phyloP scores from a whole-genome alignment of 2,888 invertebrate genomes.

The Drosophila greeni region DNA sequence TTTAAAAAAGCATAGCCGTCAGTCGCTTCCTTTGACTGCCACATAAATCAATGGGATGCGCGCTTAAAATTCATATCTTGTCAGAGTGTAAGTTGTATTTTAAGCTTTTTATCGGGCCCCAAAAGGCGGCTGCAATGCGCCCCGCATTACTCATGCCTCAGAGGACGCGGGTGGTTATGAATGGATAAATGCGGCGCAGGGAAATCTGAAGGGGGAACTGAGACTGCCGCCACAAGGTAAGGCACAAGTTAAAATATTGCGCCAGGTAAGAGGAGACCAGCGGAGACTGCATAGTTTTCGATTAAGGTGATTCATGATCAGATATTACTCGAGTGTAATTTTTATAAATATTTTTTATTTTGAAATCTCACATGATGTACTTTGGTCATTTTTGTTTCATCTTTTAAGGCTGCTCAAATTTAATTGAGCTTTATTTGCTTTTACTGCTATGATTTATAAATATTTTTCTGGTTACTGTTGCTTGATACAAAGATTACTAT shows the following conservation, averaged over 20 bases:
- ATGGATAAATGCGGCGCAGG: conserved; percentile 43
- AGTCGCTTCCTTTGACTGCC: conserved; percentile 40
- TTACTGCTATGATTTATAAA: not conserved
- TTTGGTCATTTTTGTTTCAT: not conserved
- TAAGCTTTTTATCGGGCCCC: conserved; percentile 71
- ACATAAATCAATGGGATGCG: conserved; percentile 71
- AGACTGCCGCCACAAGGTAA: conserved; percentile 16
- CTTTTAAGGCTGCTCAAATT: not conserved
- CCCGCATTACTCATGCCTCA: conserved; percentile 61
- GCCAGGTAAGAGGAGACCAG: conserved; percentile 18
- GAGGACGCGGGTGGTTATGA: conserved; percentile 37
- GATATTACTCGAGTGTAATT: not conserved
- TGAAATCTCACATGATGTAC: not conserved
- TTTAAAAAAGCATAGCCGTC: conserved; percentile 59
- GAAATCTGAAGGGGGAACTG: not conserved
- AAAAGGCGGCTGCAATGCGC: conserved; percentile 57
- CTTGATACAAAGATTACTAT: not conserved
- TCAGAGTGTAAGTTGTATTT: conserved; percentile 72
- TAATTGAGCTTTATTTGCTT: not conserved
- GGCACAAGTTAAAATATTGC: conserved; percentile 34
- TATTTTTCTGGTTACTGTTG: not conserved
- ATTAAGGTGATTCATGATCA: conserved; percentile 2
- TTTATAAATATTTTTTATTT: not conserved
- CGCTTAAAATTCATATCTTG: conserved; percentile 76
- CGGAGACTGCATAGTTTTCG: not conserved